phyloP scores from a whole-genome alignment of 1,140 invertebrate genomes.

The Pogonomyrmex barbatus region DNA sequence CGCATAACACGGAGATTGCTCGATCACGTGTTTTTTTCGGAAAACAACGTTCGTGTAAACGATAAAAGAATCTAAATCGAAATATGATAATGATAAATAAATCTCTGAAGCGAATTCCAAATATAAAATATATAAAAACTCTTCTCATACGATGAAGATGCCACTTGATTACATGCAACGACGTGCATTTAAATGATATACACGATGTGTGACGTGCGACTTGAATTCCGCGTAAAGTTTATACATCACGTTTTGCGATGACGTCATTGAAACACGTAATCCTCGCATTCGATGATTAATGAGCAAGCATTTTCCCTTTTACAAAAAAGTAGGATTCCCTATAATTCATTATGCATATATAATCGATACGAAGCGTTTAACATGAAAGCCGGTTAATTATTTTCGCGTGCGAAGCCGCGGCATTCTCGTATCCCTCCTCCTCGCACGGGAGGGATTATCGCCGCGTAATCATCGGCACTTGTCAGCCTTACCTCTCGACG shows the following conservation, averaged over 20 bases:
- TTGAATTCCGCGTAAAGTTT: constrained; percentile 15
- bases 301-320: constrained; percentile 53
- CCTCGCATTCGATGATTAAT: constrained; percentile 41
- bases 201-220: background rate
- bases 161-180: constrained; percentile 34
- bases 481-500: constrained; percentile 52
- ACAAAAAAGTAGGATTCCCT: constrained; percentile 32
- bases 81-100: constrained; percentile 30
- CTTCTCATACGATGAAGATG: constrained; percentile 5
- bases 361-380: constrained; percentile 60
- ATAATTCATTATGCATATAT: constrained; percentile 53
- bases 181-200: constrained; percentile 4
- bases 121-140: constrained; percentile 54
- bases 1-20: background rate
- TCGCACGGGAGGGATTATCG: constrained; percentile 17
- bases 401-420: constrained; percentile 22
- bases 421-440: background rate
- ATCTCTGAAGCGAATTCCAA: constrained; percentile 17
- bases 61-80: background rate
- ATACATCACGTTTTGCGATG: constrained; percentile 17
- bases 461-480: constrained; percentile 37
- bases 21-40: background rate
- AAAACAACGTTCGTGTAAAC: constrained; percentile 27
- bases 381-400: constrained; percentile 63
- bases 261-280: constrained; percentile 28